Evolutionary conservation across 1,140 invertebrate genomes (phyloP).

Genomic region (Drosophila paulistorum): DNA sequence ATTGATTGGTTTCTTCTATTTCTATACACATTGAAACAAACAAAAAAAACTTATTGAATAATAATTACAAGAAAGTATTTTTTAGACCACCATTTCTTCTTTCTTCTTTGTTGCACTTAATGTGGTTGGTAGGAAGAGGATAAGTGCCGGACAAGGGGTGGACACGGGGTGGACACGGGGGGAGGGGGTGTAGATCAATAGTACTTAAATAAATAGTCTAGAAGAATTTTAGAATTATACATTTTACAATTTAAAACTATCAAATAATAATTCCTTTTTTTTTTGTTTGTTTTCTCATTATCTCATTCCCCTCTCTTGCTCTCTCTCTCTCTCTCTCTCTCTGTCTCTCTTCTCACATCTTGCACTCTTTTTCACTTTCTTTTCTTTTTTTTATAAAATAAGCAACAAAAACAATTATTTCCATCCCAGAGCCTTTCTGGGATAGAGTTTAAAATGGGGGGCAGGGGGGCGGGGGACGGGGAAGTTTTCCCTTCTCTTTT

Average conservation of each 20-base stretch:
- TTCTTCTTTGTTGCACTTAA: conserved; percentile 9
- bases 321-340: not conserved
- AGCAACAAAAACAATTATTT: conserved; percentile 78
- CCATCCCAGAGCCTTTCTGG: conserved; percentile 21
- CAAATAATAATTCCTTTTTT: conserved; percentile 55
- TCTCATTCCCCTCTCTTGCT: not conserved
- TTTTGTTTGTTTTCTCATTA: conserved; percentile 40
- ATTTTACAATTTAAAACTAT: conserved; percentile 62
- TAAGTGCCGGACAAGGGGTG: conserved; percentile 11
- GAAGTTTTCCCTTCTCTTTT: not conserved
- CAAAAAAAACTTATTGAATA: conserved; percentile 68
- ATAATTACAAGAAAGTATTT: conserved; percentile 71
- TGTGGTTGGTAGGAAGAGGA: conserved; percentile 28
- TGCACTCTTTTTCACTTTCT: not conserved
- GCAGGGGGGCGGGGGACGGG: not conserved
- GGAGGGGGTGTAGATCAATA: conserved; percentile 29
- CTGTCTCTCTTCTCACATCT: not conserved
- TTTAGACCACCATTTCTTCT: conserved; percentile 37
- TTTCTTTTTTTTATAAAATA: conserved; percentile 64
- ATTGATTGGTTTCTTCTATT: conserved; percentile 17
- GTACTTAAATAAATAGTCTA: conserved; percentile 78
- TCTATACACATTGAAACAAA: conserved; percentile 30
- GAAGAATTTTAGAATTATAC: conserved; percentile 30
- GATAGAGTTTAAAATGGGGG: conserved; percentile 2
- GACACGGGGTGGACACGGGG: conserved; percentile 24